These are phyloP conservation scores for Drosophila rufa DNA, from an alignment of 1,140 invertebrate genomes.

Conservation along the genomic window DNA sequence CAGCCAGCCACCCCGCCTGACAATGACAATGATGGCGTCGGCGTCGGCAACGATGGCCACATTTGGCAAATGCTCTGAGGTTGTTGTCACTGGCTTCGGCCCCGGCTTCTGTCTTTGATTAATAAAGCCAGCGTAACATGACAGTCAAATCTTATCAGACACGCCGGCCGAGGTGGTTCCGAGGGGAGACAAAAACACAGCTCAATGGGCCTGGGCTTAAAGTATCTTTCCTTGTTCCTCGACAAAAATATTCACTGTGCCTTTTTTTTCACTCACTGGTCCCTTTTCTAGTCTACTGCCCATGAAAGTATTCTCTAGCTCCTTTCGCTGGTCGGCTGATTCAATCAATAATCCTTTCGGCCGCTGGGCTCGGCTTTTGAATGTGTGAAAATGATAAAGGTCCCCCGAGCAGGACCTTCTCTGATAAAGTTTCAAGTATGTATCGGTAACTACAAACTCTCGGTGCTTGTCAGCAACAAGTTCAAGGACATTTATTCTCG, in stretches of 20 bases:
- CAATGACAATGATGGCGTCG: conserved; percentile 34
- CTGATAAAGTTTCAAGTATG: conserved; percentile 21
- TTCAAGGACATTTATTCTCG: conserved; percentile 59
- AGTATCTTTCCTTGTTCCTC: conserved; percentile 57
- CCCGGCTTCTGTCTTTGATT: conserved; percentile 36
- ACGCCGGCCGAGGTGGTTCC: conserved; percentile 16
- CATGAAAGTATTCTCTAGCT: conserved; percentile 67
- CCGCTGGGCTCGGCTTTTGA: conserved; percentile 19
- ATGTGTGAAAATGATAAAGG: conserved; percentile 74
- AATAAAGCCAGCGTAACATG: conserved; percentile 50
- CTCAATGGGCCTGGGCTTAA: conserved; percentile 6
- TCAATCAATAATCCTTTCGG: conserved; percentile 71
- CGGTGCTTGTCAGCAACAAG: conserved; percentile 44
- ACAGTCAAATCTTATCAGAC: conserved; percentile 55
- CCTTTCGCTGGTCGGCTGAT: conserved; percentile 28
- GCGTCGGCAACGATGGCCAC: conserved; percentile 37
- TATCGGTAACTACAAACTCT: conserved; percentile 16
- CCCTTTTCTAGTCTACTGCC: conserved; percentile 72
- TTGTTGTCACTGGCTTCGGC: conserved; percentile 16
- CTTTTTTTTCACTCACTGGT: conserved; percentile 8
- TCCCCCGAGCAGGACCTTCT: conserved; percentile 5
- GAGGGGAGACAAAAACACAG: background rate
- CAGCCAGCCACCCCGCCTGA: conserved; percentile 2
- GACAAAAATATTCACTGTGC: conserved; percentile 8
- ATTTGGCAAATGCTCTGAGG: conserved; percentile 39